These are phyloP conservation scores for Tiliacea citrago DNA, from an alignment of 2,888 invertebrate genomes.

Conservation along the genomic window DNA sequence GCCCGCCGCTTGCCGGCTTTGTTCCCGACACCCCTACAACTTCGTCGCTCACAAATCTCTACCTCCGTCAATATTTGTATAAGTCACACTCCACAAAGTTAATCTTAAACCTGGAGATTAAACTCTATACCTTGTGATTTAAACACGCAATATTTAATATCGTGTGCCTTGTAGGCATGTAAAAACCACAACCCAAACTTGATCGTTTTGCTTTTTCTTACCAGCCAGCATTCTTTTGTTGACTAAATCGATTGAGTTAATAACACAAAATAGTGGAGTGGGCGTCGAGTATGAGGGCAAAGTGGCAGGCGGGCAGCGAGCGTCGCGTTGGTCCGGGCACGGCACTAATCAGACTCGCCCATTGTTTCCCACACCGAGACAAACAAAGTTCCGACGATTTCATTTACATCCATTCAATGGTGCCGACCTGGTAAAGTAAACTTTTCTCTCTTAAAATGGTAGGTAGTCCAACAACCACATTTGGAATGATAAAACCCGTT, in stretches of 20 bases:
- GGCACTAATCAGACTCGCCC: conserved; percentile 76
- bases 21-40: conserved; percentile 66
- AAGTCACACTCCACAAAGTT: conserved; percentile 56
- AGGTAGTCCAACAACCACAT: conserved; percentile 56
- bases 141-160: conserved; percentile 49
- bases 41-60: conserved; percentile 68
- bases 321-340: conserved; percentile 55
- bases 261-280: conserved; percentile 68
- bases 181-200: conserved; percentile 38
- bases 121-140: conserved; percentile 46
- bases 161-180: conserved; percentile 26
- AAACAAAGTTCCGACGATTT: conserved; percentile 79
- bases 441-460: conserved; percentile 67
- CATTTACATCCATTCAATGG: conserved; percentile 78
- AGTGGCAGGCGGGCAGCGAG: conserved; percentile 30
- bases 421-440: conserved; percentile 64
- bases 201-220: conserved; percentile 62
- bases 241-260: conserved; percentile 70
- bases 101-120: conserved; percentile 62
- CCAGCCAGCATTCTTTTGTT: conserved; percentile 60
- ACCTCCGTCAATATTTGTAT: conserved; percentile 61
- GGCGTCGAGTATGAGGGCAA: conserved; percentile 57
- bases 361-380: conserved; percentile 80
- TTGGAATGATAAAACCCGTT: conserved; percentile 60
- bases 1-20: conserved; percentile 57